phyloP scores from a whole-genome alignment of 2,113 vertebrate species.

The Eulemur macaco region DNA sequence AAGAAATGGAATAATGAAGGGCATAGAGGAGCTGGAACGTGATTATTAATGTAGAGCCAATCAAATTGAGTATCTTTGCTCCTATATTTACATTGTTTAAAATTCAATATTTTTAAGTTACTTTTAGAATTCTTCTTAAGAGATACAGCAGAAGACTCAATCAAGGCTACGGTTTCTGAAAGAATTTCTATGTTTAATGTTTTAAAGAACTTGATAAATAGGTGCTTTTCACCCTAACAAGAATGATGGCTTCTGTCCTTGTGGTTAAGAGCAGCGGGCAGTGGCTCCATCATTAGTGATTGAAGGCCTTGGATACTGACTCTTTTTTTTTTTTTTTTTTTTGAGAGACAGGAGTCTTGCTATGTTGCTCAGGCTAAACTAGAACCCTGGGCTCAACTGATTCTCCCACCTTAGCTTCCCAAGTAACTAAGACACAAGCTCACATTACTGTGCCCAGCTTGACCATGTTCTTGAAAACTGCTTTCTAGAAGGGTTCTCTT shows the following conservation, averaged over 20 bases:
- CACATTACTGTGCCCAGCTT: not conserved
- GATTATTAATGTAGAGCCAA: not conserved
- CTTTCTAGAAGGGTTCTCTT: conserved; percentile 1
- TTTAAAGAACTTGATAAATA: conserved; percentile 14
- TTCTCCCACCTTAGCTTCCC: not conserved
- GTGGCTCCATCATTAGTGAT: not conserved
- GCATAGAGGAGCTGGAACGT: not conserved
- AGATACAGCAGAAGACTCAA: not conserved
- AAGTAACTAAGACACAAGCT: not conserved
- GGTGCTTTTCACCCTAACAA: not conserved
- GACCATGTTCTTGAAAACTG: conserved; percentile 15
- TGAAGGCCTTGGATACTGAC: not conserved
- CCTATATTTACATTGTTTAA: not conserved
- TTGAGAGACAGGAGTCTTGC: not conserved
- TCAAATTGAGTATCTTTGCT: not conserved
- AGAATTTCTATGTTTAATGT: not conserved
- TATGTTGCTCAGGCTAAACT: not conserved
- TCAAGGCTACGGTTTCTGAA: not conserved
- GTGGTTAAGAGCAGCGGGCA: not conserved
- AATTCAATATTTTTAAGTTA: not conserved
- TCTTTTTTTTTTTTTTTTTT: not conserved
- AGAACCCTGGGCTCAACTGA: not conserved
- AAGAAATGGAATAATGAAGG: not conserved
- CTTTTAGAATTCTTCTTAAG: conserved; percentile 19
- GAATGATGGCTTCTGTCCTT: not conserved